A percentile compares a stretch with the other conserved stretches of the same genome.
Conservation (phyloP, 2,797 vertebrate genomes). For the Amphiprion clarkii region DNA sequence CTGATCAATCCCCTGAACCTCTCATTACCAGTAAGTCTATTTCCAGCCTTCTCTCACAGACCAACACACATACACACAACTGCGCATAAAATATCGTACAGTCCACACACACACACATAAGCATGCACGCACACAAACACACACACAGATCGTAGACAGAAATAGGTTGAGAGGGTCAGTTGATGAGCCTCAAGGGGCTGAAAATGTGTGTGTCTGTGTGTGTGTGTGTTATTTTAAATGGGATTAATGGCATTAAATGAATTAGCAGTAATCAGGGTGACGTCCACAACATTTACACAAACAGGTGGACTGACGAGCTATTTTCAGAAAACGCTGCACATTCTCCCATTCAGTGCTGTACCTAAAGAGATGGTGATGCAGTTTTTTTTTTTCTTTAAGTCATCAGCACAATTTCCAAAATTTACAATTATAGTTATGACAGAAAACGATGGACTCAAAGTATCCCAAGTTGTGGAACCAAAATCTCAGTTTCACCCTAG, state of each 20-base stretch:
- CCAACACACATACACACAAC: slow-evolving; percentile 39
- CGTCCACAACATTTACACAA: slow-evolving; percentile 59
- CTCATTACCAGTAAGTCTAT: slow-evolving; percentile 74
- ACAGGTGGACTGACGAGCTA: slow-evolving; percentile 65
- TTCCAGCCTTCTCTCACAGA: slow-evolving; percentile 54
- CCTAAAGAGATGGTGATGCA: neutral
- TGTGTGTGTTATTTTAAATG: slow-evolving; percentile 63
- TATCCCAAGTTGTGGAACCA: too few species aligned
- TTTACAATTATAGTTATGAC: too few species aligned
- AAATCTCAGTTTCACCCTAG: neutral
- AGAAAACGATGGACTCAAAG: too few species aligned
- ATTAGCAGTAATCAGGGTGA: slow-evolving; percentile 74
- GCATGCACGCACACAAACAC: slow-evolving; percentile 21
- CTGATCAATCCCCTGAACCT: slow-evolving; percentile 71
- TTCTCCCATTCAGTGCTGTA: neutral
- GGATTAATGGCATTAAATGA: slow-evolving; percentile 76
- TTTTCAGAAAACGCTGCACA: slow-evolving; percentile 60
- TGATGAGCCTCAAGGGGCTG: slow-evolving; percentile 58
- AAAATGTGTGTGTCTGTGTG: slow-evolving; percentile 34
- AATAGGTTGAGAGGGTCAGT: slow-evolving; percentile 63
- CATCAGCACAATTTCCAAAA: neutral
- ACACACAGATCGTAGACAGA: slow-evolving; percentile 38
- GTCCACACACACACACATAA: neutral
- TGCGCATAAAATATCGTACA: slow-evolving; percentile 49
- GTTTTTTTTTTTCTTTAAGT: neutral